Base-by-base conservation (phyloP, 1,140 invertebrate genomes). In the Temnothorax curvispinosus region DNA sequence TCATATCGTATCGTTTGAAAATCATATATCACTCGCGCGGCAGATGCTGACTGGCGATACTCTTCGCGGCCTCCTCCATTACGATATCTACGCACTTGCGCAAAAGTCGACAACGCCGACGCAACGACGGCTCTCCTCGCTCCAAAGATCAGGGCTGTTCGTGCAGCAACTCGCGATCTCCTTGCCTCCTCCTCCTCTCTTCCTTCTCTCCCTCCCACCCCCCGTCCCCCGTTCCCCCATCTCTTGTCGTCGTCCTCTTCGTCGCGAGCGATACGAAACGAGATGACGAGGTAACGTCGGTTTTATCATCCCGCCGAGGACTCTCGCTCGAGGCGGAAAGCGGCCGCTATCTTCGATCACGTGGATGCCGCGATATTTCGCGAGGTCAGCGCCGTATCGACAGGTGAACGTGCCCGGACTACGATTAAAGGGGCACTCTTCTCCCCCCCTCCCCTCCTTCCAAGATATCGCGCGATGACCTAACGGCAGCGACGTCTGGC, bases 21-120 rank as follows among this genome's bases (percentile, higher is more conserved):
- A 84, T 84, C 80, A 74, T 64, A 84, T 74, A 60, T 74, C 69
- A 74, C 56, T 74, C 80, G 67, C 80, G 27, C 18, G 52, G 80
- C 80, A 84, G 69, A 84, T 75, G 80, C 54, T 60, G 69, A 84
- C 80, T 74, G 80, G 41, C 54, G 80, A 75, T 84, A 84, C 54
- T 27, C 1, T 47, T 44, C 64, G 71, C 15, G 54, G 27, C 27
- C 77, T 60, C 76, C 47, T 86, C 71, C 64, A 81, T 90, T 82
- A 62, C 62, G 69, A 90, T 88, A 88, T 88, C 81, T 65, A 81
- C 89, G 88, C 87, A 91, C 90, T 91, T 91, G 91, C 90, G 90
- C 90, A 91, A 91, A 90, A 64, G 71, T 84, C 21, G 58, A 52
- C 80, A 60, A 60, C 69, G 50, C 69, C 80, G 15, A 84, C 80